Percentiles rank a stretch among this genome's conserved stretches.
Conservation (phyloP, 2,888 invertebrate species). For the Phortica magna region DNA sequence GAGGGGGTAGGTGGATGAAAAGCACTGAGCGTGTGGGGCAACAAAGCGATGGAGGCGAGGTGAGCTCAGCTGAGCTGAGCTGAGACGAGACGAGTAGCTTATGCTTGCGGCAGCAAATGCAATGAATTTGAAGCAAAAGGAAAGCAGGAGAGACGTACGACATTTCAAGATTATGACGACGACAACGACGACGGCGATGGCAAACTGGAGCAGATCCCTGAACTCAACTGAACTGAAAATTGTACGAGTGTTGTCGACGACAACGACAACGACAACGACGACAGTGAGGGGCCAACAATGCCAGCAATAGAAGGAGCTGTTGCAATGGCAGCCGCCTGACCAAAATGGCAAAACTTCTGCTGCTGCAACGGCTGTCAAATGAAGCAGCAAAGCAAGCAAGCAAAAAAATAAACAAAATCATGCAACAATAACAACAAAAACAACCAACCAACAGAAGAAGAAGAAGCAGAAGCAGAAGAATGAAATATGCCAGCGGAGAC, state of each 20-base stretch:
- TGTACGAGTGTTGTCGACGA: no score
- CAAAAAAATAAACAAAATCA: neutral
- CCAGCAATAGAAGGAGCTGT: neutral
- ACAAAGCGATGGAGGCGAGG: no score
- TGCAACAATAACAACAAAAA: neutral
- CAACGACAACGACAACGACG: no score
- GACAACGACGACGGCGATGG: slow-evolving; percentile 20
- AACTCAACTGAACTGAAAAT: neutral
- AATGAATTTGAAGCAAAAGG: slow-evolving; percentile 40
- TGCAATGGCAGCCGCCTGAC: slow-evolving; percentile 26
- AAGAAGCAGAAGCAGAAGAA: no score
- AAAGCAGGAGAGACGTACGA: slow-evolving; percentile 7
- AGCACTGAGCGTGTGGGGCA: no score
- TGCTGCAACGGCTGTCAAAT: slow-evolving; percentile 64
- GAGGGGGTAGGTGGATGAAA: neutral
- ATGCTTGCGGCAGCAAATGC: slow-evolving; percentile 10
- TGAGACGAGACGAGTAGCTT: neutral
- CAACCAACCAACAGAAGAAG: slow-evolving; percentile 58
- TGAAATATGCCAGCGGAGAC: slow-evolving; percentile 71
- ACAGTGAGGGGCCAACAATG: neutral
- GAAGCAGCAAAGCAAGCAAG: slow-evolving; percentile 72
- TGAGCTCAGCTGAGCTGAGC: neutral
- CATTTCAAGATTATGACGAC: slow-evolving; percentile 63
- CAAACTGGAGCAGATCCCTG: slow-evolving; percentile 9
- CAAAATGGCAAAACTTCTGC: slow-evolving; percentile 14